phyloP scores from a whole-genome alignment of 2,888 invertebrate species.

The Candidula unifasciata region DNA sequence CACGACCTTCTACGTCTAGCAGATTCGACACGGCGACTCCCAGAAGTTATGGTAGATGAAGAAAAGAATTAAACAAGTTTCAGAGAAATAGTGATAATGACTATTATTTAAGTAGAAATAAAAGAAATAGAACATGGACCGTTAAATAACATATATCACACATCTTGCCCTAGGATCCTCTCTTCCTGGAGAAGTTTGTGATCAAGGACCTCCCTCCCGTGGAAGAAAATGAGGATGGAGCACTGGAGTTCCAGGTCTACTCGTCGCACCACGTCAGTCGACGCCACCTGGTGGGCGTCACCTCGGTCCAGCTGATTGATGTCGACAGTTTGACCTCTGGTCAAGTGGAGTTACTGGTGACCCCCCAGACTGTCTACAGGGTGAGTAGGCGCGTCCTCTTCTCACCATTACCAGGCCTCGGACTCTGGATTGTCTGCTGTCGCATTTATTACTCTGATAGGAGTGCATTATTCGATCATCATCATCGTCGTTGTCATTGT shows the following conservation, averaged over 20 bases:
- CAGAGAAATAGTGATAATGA: neutral
- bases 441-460: neutral
- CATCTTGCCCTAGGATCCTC: constrained; percentile 62
- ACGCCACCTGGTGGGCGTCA: constrained; percentile 72
- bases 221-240: constrained; percentile 67
- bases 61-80: neutral
- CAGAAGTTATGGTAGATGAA: too few relatives aligned
- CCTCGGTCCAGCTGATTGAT: constrained; percentile 65
- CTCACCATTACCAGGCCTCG: too few relatives aligned
- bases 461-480: neutral
- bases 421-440: too few relatives aligned
- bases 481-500: neutral
- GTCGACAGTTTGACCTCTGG: constrained; percentile 69
- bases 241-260: constrained; percentile 74
- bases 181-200: constrained; percentile 71
- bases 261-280: constrained; percentile 71
- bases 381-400: constrained; percentile 56
- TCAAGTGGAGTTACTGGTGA: constrained; percentile 65
- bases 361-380: constrained; percentile 72
- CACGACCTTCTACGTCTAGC: too few relatives aligned
- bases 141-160: neutral
- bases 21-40: too few relatives aligned
- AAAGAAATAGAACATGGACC: neutral
- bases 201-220: constrained; percentile 67
- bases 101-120: neutral